Percentiles rank a stretch among this genome's conserved stretches.
Evolutionary conservation across 2,888 invertebrate genomes (phyloP).

Genomic region (Sphaerophoria rueppellii): DNA sequence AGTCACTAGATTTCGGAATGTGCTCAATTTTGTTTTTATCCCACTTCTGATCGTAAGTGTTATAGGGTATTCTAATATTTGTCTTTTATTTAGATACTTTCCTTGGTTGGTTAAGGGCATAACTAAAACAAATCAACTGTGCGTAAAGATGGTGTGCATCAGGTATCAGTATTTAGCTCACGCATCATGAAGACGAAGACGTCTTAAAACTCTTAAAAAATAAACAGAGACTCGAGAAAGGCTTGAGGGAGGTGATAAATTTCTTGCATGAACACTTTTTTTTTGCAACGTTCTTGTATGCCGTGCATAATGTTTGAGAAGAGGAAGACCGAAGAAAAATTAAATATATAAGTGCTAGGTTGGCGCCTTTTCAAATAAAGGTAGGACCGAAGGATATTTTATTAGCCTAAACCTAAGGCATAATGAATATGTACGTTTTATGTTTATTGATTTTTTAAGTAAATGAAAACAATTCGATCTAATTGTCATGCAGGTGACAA

Average conservation of each 20-base stretch:
- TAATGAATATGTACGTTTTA: not conserved
- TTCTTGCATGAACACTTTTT: constrained; percentile 54
- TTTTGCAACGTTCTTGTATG: constrained; percentile 6
- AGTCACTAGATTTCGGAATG: too few species aligned
- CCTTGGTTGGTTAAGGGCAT: too few species aligned
- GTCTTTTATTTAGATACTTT: too few species aligned
- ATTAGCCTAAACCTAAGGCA: not conserved
- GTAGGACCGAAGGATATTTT: constrained; percentile 7
- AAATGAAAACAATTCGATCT: constrained; percentile 47
- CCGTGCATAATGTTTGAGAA: not conserved
- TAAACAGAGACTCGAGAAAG: constrained; percentile 33
- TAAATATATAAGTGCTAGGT: not conserved
- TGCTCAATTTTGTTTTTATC: too few species aligned
- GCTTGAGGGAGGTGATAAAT: constrained; percentile 51
- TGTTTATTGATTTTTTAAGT: constrained; percentile 31
- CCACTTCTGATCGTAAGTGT: too few species aligned
- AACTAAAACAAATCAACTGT: too few species aligned
- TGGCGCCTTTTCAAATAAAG: constrained; percentile 52
- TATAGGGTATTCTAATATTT: too few species aligned
- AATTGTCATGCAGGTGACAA: constrained; percentile 65
- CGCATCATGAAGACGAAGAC: constrained; percentile 51
- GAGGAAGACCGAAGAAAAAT: not conserved
- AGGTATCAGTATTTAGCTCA: constrained; percentile 67
- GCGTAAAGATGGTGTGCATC: not conserved
- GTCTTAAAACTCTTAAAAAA: constrained; percentile 57